Percentiles rank a stretch among this genome's conserved stretches.
Conservation (phyloP, 2,797 vertebrate genomes). For the Ptychobarbus kaznakovi region DNA sequence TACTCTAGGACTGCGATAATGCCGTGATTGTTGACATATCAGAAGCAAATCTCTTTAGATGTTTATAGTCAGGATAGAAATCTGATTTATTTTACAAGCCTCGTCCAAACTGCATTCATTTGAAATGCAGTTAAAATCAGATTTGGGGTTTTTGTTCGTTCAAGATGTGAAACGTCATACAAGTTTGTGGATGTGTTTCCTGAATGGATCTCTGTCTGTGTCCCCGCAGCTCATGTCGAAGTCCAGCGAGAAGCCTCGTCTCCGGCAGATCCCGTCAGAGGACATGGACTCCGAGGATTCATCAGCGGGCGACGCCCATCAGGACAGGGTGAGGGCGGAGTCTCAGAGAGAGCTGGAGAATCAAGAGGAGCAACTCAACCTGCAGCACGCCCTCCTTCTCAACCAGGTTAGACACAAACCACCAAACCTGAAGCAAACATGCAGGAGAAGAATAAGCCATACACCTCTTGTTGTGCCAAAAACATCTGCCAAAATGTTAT, state of each 20-base stretch:
- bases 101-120: background rate
- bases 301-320: constrained; percentile 61
- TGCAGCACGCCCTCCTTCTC: constrained; percentile 80
- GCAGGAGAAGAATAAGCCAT: background rate
- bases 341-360: constrained; percentile 66
- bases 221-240: constrained; percentile 81
- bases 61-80: background rate
- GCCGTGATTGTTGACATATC: background rate
- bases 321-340: constrained; percentile 66
- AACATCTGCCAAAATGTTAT: background rate
- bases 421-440: background rate
- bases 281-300: constrained; percentile 89
- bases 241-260: constrained; percentile 89
- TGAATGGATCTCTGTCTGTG: constrained; percentile 7
- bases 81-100: background rate
- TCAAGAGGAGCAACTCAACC: constrained; percentile 78
- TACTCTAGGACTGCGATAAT: background rate
- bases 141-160: background rate
- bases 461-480: background rate
- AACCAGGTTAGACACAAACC: constrained; percentile 72
- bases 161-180: background rate
- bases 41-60: background rate
- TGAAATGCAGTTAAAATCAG: background rate
- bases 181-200: background rate
- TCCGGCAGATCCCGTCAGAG: constrained; percentile 93